Evolutionary conservation across 2,888 invertebrate species (phyloP), one percentile per base, ranked within the genome.

Genomic region (Athalia circularis): DNA sequence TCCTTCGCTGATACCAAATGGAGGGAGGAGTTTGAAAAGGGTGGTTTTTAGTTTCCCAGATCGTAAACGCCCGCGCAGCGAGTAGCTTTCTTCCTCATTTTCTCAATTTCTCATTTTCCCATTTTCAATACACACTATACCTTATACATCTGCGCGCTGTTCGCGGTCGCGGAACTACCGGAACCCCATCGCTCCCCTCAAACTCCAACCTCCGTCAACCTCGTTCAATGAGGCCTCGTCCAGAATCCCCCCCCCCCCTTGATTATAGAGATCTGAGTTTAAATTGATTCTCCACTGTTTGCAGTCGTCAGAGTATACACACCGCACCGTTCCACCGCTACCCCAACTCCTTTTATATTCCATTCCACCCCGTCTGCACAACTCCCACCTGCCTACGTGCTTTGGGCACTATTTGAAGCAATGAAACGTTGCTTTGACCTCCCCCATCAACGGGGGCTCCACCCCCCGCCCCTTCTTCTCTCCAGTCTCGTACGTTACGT

Each of bases 231-330:
- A 54, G n/a, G 54, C 54, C 11, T 54, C n/a, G n/a, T 54, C n/a
- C 52, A 29, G 52, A 52, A 52, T 11, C 52, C 52, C 52, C 52
- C 52, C 2, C 52, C 52, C 54, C 54, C 87, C 86, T 88, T 89
- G 89, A 89, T 89, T 89, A 88, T 88, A 87, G 87, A 88, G 88
- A 89, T 89, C 87, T 84, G 87, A 88, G 88, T 87, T 89, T 86
- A 88, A 89, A 89, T 87, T 86, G 87, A 86, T 86, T 85, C 84
- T 81, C 72, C 13, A 80, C 83, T 87, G 87, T 87, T 87, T 87
- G 84, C 86, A 82, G 84, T 85, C 80, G 80, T 77, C 50, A 50
- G 29, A 50, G 48, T 59, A 72, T 72, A 59, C 59, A 59, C 47
- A 43, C 29, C 29, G 29, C 65, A 9, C 8, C 45, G 62, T n/a